Conservation (phyloP, 2,113 vertebrate species). For the Miniopterus natalensis region DNA sequence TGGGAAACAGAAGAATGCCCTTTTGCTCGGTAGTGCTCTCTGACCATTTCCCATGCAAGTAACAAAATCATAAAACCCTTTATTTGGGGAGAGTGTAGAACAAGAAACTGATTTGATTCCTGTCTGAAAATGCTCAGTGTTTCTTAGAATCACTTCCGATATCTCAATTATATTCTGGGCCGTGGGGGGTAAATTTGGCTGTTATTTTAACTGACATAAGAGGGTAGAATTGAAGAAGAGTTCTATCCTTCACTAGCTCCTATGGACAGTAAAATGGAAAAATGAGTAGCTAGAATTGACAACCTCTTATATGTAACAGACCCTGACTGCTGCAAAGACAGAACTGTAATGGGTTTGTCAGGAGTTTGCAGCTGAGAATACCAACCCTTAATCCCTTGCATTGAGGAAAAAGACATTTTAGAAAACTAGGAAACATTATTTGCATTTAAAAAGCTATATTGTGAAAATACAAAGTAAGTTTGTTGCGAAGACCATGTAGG, state of each 20-base stretch:
- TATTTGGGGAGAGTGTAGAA: conserved; percentile 75
- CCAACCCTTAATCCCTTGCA: conserved; percentile 83
- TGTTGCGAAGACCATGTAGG: conserved; percentile 74
- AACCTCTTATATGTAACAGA: conserved; percentile 84
- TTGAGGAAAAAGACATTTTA: conserved; percentile 81
- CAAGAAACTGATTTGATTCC: conserved; percentile 83
- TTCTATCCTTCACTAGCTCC: conserved; percentile 82
- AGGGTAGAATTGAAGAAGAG: conserved; percentile 80
- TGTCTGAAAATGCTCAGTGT: conserved; percentile 80
- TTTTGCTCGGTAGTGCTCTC: conserved; percentile 56
- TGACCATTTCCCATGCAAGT: conserved; percentile 72
- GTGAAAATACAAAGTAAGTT: conserved; percentile 74
- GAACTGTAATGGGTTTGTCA: conserved; percentile 87
- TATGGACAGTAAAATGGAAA: conserved; percentile 85
- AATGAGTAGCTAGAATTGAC: conserved; percentile 85
- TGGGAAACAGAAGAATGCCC: conserved; percentile 62
- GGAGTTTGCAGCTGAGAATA: conserved; percentile 80
- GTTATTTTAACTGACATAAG: conserved; percentile 87
- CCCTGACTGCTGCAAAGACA: conserved; percentile 84
- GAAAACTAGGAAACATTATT: conserved; percentile 79
- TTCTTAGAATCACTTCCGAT: conserved; percentile 78
- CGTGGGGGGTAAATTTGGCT: conserved; percentile 62
- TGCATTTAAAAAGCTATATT: conserved; percentile 85
- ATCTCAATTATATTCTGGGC: conserved; percentile 82
- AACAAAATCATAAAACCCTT: conserved; percentile 65